Conservation (phyloP, 2,113 vertebrate genomes). For the Mastomys coucha region DNA sequence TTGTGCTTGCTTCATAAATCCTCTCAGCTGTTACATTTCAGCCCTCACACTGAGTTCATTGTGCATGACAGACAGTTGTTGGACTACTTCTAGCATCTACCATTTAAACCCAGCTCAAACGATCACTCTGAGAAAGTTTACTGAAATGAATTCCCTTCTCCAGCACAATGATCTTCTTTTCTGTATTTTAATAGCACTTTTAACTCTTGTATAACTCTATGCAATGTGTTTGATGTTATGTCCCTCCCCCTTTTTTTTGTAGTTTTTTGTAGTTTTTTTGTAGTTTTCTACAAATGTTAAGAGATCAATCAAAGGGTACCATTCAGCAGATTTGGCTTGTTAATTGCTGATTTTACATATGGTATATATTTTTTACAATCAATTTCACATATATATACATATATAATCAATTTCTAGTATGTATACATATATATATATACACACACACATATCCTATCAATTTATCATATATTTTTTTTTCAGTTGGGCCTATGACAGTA, state of each 20-base stretch:
- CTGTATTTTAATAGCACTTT: neutral
- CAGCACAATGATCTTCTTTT: neutral
- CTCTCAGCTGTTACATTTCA: neutral
- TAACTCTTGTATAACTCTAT: neutral
- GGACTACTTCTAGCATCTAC: neutral
- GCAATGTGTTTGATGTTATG: neutral
- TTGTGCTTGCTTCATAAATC: neutral
- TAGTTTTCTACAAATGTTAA: neutral
- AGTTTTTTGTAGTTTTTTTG: neutral
- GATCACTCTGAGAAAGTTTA: neutral
- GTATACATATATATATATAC: neutral
- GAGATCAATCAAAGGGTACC: neutral
- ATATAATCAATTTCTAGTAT: neutral
- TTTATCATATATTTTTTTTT: too few species aligned
- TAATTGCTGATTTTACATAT: neutral
- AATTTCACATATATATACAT: neutral
- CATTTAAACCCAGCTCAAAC: neutral
- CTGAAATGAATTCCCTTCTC: neutral
- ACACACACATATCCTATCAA: neutral
- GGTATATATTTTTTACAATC: neutral
- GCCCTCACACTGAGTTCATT: neutral
- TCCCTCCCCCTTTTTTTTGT: neutral
- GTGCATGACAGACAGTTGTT: neutral
- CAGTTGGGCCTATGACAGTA: neutral
- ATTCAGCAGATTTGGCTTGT: neutral